Base-by-base conservation (phyloP, 2,888 invertebrate species). In the Sclerodermus sp. region DNA sequence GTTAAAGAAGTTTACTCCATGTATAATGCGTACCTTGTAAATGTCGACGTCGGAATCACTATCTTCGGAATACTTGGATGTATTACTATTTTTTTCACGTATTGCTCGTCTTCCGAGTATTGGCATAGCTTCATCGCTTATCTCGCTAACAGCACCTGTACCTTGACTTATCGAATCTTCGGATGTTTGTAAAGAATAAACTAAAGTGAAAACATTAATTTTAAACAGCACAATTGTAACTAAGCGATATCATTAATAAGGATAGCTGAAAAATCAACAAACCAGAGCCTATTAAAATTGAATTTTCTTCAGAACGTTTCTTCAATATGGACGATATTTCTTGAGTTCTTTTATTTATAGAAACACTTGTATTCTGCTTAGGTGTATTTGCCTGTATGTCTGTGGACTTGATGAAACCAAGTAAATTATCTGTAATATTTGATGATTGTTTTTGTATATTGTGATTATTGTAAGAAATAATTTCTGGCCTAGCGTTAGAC, bases 1-100 rank as follows among this genome's bases (percentile, higher is more conserved):
- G n/a, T n/a, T n/a, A n/a, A n/a, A n/a, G n/a, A n/a, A n/a, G n/a
- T n/a, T n/a, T n/a, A n/a, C n/a, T n/a, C n/a, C n/a, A n/a, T n/a
- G n/a, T n/a, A n/a, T n/a, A n/a, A 45, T 60, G 81, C 80, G 79
- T 80, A 86, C 83, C 65, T 78, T 78, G 58, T 81, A 85, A 63
- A 83, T 85, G 54, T 90, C 90, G 81, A 88, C 87, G 74, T 91
- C 91, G 0, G 89, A 89, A 59, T 88, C 88, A 0, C 88, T 89
- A 3, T 89, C 89, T 14, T 87, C 86, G 0, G 87, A 87, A 51
- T 86, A 84, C 53, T 77, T 76, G 1, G 73, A 70, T 18, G 66
- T 57, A 53, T 74, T 78, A 50, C 78, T 80, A 38, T 77, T 79
- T 51, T 73, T 77, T 64, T 87, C 86, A 51, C 86, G 79, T 15